Evolutionary conservation across 2,113 vertebrate genomes (phyloP), one percentile per base, ranked within the genome.

Genomic region (Rousettus leschenaultii): DNA sequence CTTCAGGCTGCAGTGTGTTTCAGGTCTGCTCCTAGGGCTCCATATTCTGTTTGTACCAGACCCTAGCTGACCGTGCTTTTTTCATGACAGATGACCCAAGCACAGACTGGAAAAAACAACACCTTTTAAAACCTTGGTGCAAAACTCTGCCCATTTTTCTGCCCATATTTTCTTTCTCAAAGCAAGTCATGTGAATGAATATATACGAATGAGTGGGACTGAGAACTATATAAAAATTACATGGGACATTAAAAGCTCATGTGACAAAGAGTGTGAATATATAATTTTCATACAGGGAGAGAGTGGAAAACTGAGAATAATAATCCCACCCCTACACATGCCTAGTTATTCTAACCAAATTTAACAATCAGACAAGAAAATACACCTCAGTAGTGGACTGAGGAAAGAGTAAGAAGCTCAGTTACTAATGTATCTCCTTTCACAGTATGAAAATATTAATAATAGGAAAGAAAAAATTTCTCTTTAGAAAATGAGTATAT

Each of bases 311-410:
- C 45, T 53, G 71, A 89, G 14, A 65, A 43, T 80, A 70, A 24
- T 92, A 33, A 35, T 2, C 26, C 0, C 4, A 63, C 38, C 1
- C 0, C 19, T 2, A 4, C 26, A 33, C 13, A 61, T 7, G 3
- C 0, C 19, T 57, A 68, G 3, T 53, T 53, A 65, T 91, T 83
- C 16, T 85, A 13, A 73, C 8, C 24, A 79, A 30, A 63, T 79
- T 71, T 74, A 79, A 38, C 28, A 92, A 22, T 59, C 26, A 40
- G 28, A 87, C 15, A 57, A 78, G 40, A 68, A 57, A 53, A 71
- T 84, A 24, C 11, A 89, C 51, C 43, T 53, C 28, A 61, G 2
- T 77, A 40, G 4, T 30, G 14, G 15, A 59, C 28, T 51, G 12
- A 74, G 10, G 35, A 40, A 55, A 61, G 33, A 77, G 3, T 28